Conservation (phyloP, 2,113 vertebrate species). For the Vidua chalybeata region DNA sequence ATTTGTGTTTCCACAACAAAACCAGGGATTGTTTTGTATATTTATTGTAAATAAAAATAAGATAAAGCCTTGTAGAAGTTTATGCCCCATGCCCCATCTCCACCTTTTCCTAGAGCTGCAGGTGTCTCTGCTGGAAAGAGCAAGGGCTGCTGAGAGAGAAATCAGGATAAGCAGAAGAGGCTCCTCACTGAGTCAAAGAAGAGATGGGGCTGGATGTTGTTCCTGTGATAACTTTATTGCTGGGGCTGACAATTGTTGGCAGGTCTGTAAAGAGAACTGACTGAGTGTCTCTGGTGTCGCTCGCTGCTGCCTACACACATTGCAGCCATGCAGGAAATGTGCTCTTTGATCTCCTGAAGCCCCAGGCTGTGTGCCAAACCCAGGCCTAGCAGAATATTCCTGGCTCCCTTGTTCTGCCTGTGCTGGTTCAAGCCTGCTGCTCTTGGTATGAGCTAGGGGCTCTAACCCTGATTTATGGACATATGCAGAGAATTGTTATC, state of each 20-base stretch:
- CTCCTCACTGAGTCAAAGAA: background rate
- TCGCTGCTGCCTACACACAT: background rate
- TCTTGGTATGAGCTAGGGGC: background rate
- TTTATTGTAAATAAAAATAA: background rate
- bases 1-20: background rate
- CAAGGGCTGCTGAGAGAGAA: background rate
- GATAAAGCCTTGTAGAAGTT: background rate
- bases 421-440: background rate
- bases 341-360: background rate
- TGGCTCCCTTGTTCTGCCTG: background rate
- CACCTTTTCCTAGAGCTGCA: background rate
- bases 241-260: background rate
- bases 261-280: constrained; percentile 5
- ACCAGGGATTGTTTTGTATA: background rate
- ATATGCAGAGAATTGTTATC: background rate
- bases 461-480: background rate
- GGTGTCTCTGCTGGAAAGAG: background rate
- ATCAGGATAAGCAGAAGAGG: background rate
- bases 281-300: background rate
- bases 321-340: background rate
- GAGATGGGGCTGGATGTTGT: background rate
- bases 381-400: background rate
- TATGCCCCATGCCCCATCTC: background rate
- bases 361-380: background rate
- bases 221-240: constrained; percentile 13